Evolutionary conservation across 2,797 vertebrate species (phyloP), one percentile per base, ranked within the genome.

Genomic region (Triplophysa bombifrons): DNA sequence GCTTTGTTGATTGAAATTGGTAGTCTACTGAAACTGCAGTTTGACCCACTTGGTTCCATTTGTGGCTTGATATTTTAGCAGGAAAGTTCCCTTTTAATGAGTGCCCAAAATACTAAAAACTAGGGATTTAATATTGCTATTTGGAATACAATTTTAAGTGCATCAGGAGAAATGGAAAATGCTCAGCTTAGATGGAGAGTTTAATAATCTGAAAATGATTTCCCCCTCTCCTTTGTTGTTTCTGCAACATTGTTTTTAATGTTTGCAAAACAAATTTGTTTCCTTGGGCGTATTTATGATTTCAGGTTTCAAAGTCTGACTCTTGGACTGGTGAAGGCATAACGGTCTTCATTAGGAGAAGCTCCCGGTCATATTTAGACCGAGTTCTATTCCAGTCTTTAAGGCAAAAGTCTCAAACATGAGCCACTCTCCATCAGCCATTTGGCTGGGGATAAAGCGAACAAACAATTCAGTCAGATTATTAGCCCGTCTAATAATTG

Each of bases 391-490:
- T 66, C 74, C 65, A 51, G 63, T 72, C 44, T 69, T 63, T 61
- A 76, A 20, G 50, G 72, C 70, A 65, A 44, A 63, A 60, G 77
- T 71, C 64, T 79, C 55, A 48, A 70, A 72, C 64, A 30, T 38
- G 73, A 74, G 78, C 70, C 48, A 19, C 38, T 78, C 74, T 60
- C 41, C 71, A 78, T 80, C 71, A 68, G 72, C 70, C 72, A 70
- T 83, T 83, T 84, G 82, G 68, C 84, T 81, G 74, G 51, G 84
- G 81, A 82, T 67, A 80, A 71, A 84, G 80, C 50, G 74, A 87
- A 82, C 83, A 87, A 85, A 87, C 85, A 84, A 86, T 86, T 84
- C 78, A 67, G 80, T 82, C 72, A 86, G 85, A 88, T 86, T 87
- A 89, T 87, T 85, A 87, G 80, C 79, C 76, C 38, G 74, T 83